These are phyloP conservation scores for Prorops nasuta DNA, from an alignment of 1,140 invertebrate genomes.

Conservation along the genomic window DNA sequence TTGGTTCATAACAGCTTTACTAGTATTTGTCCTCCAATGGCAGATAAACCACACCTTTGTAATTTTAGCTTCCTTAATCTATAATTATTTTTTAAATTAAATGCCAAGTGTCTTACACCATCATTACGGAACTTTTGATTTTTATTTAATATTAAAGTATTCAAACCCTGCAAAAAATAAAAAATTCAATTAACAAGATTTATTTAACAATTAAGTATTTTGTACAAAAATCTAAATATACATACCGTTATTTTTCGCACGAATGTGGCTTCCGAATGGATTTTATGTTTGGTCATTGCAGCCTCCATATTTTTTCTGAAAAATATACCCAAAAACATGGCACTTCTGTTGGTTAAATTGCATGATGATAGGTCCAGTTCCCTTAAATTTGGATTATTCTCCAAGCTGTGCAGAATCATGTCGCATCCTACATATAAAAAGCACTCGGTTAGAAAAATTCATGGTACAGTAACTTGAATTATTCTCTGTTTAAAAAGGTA, in stretches of 20 bases:
- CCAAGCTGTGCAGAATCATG: conserved; percentile 14
- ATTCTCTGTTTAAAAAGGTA: background rate
- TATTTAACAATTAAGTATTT: background rate
- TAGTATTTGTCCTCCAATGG: conserved; percentile 15
- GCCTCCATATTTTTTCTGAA: conserved; percentile 22
- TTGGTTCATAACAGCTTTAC: conserved; percentile 20
- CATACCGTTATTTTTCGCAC: conserved; percentile 3
- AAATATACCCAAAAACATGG: conserved; percentile 15
- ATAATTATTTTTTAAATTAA: conserved; percentile 17
- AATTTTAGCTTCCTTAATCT: conserved; percentile 24
- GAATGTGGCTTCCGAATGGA: conserved; percentile 8
- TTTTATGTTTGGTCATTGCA: conserved; percentile 19
- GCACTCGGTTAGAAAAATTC: no score
- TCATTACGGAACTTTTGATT: conserved; percentile 23
- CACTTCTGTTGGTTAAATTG: conserved; percentile 19
- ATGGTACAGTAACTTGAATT: background rate
- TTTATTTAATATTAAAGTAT: conserved; percentile 18
- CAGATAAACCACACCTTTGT: conserved; percentile 21
- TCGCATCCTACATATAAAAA: conserved; percentile 22
- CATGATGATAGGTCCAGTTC: conserved; percentile 23
- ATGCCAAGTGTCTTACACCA: conserved; percentile 13
- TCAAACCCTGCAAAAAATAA: conserved; percentile 18
- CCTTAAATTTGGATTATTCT: conserved; percentile 12
- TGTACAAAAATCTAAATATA: background rate
- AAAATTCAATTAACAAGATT: background rate